phyloP scores from a whole-genome alignment of 1,140 invertebrate genomes.

The Drosophila sp. region DNA sequence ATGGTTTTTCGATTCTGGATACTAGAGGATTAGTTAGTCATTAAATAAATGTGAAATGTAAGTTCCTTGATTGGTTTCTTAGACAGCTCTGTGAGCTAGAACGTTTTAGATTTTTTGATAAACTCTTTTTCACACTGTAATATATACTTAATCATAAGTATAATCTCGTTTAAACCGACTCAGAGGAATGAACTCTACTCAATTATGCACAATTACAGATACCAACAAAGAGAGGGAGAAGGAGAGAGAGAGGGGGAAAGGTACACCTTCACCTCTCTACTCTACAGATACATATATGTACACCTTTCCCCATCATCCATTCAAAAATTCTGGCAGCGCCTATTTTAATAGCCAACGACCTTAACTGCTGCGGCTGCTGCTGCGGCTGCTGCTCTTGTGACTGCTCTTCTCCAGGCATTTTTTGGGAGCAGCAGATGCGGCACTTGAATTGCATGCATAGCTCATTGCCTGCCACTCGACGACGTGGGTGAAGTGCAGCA shows the following conservation, averaged over 20 bases:
- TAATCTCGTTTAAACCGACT: slow-evolving; percentile 9
- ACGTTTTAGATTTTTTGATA: too few species aligned
- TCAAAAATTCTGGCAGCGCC: slow-evolving; percentile 12
- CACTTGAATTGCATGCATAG: slow-evolving; percentile 79
- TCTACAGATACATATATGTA: too few species aligned
- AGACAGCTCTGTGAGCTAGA: too few species aligned
- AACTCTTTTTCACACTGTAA: too few species aligned
- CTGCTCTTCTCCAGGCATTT: slow-evolving; percentile 38
- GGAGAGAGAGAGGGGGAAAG: slow-evolving; percentile 23
- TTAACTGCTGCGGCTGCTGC: slow-evolving; percentile 47
- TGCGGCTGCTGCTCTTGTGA: slow-evolving; percentile 8
- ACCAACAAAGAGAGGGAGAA: slow-evolving; percentile 60
- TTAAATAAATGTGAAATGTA: too few species aligned
- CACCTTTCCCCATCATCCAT: slow-evolving; percentile 7
- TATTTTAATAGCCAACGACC: slow-evolving; percentile 59
- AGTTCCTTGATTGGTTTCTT: too few species aligned
- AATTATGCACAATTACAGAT: slow-evolving; percentile 79
- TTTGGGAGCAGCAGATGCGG: slow-evolving; percentile 54
- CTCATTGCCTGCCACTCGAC: slow-evolving; percentile 76
- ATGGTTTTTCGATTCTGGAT: too few species aligned
- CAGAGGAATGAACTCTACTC: slow-evolving; percentile 38
- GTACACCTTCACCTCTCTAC: slow-evolving; percentile 4
- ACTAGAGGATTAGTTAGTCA: too few species aligned
- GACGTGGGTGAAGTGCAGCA: slow-evolving; percentile 58
- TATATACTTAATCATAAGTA: neutral